Percentiles rank a stretch among this genome's conserved stretches.
These are phyloP conservation scores for Scomber colias DNA, from an alignment of 2,113 vertebrate species.

Conservation along the genomic window DNA sequence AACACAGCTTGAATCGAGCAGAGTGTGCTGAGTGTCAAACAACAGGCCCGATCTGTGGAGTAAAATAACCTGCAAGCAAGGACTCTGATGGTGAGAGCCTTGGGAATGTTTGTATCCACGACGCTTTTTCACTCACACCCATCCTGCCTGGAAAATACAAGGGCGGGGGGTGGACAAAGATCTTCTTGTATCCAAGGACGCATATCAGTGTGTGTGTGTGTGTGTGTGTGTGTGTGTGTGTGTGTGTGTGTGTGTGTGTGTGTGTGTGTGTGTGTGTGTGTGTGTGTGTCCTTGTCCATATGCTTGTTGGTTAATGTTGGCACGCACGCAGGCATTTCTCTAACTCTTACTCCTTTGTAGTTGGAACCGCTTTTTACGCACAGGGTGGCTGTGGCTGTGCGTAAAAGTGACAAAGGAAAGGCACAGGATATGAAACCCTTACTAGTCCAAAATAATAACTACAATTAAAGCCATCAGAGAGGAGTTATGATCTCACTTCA, in stretches of 20 bases:
- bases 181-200: slow-evolving; percentile 71
- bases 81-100: slow-evolving; percentile 24
- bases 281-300: slow-evolving; percentile 27
- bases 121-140: slow-evolving; percentile 59
- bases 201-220: slow-evolving; percentile 41
- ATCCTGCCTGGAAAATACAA: slow-evolving; percentile 73
- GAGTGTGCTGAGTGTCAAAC: neutral
- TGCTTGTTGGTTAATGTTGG: slow-evolving; percentile 7
- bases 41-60: neutral
- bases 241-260: slow-evolving; percentile 44
- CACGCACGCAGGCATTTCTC: slow-evolving; percentile 2
- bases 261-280: slow-evolving; percentile 6
- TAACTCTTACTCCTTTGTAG: neutral
- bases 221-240: slow-evolving; percentile 39
- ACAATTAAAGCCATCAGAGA: slow-evolving; percentile 8
- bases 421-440: neutral
- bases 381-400: slow-evolving; percentile 15
- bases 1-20: too few species aligned
- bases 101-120: slow-evolving; percentile 49
- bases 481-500: neutral
- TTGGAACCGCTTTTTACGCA: slow-evolving; percentile 46
- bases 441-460: neutral
- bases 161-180: slow-evolving; percentile 70
- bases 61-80: slow-evolving; percentile 37
- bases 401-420: slow-evolving; percentile 43